phyloP scores from a whole-genome alignment of 2,888 invertebrate genomes.

The Steinernema hermaphroditum region DNA sequence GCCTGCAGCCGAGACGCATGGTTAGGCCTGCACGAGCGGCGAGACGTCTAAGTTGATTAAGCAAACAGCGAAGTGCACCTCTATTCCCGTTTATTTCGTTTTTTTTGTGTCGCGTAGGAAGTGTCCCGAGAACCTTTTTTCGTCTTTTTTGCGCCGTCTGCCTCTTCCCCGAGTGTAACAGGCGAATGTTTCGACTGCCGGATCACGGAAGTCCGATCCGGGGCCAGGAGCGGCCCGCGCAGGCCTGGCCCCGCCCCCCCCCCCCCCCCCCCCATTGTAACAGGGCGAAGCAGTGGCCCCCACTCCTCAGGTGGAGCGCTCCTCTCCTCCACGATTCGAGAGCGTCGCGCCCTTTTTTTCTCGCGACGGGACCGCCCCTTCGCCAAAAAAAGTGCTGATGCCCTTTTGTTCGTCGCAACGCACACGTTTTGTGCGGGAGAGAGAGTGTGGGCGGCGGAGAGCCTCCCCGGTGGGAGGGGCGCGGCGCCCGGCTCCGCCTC shows the following conservation, averaged over 20 bases:
- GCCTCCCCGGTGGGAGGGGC: background rate
- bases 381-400: constrained; percentile 19
- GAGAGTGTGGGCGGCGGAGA: background rate
- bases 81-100: constrained; percentile 10
- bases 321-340: background rate
- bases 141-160: background rate
- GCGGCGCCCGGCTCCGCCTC: background rate
- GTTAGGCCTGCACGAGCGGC: background rate
- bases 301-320: too few relatives aligned
- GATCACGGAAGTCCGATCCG: background rate
- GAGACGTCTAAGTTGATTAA: background rate
- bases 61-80: constrained; percentile 10
- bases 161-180: background rate
- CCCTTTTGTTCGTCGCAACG: constrained; percentile 4
- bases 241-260: background rate
- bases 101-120: constrained; percentile 21
- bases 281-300: too few relatives aligned
- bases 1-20: background rate
- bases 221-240: constrained; percentile 19
- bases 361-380: background rate
- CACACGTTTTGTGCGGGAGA: constrained; percentile 16
- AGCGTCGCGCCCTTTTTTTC: background rate
- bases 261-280: too few relatives aligned
- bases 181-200: constrained; percentile 4
- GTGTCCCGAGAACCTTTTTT: constrained; percentile 1